Base-by-base conservation (phyloP, 2,113 vertebrate species). In the Psephotus haematonotus region DNA sequence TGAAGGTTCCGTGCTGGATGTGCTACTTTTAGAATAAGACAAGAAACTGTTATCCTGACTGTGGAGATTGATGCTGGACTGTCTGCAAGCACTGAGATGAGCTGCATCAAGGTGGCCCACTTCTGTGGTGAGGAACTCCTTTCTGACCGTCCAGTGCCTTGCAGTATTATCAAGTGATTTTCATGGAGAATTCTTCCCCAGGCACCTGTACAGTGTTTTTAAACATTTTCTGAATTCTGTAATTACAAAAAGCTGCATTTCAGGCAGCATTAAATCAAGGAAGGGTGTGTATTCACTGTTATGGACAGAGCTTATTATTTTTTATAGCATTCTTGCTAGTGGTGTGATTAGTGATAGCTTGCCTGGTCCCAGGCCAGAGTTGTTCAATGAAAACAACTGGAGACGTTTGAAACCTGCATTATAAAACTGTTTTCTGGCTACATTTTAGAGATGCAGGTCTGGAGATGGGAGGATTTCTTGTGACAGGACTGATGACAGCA, bases 271-370 rank as follows among this genome's bases (percentile, higher is more conserved):
- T 68, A 57, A 63, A 86, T 8, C 22, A 71, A 82, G 33, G 24
- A 12, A 11, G 22, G 3, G 8, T 9, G 15, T 43, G 11, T 43
- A 25, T 47, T 82, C 49, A 25, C 44, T 1, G 0, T 43, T 64
- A 43, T 5, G 9, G 46, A 37, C 19, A 72, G 20, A 88, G 8
- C 6, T 65, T 37, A 11, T 17, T 27, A 31, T 29, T 75, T 47
- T 41, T 53, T 4, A 0, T 59, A 59, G 33, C n/a, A 24, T 59
- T 59, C 20, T 59, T 43, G 20, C 35, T 60, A 6, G 6, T n/a
- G 19, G 11, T 59, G 12, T 2, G 2, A 31, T 77, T 0, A 0
- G 27, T 55, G 15, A 23, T 53, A 70, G 9, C 10, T 75, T 75
- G 46, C 20, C 41, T 62, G 13, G 9, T 71, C 41, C 41, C 37